Evolutionary conservation across 1,140 invertebrate species (phyloP).

Genomic region (Ceratina japonica): DNA sequence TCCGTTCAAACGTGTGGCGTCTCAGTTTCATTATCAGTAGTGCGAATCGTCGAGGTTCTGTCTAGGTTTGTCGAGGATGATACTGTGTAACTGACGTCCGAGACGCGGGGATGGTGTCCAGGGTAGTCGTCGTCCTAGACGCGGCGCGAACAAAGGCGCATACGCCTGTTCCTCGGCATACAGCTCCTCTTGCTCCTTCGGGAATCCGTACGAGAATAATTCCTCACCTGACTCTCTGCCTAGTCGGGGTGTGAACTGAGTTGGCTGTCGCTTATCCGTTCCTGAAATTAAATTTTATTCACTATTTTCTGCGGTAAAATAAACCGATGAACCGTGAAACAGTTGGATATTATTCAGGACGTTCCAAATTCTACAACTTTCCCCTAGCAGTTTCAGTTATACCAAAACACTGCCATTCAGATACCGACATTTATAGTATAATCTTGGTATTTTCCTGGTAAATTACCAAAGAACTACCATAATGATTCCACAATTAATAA

Average conservation of each 20-base stretch:
- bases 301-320: background rate
- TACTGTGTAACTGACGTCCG: slow-evolving; percentile 54
- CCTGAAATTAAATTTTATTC: slow-evolving; percentile 3
- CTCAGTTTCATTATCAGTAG: slow-evolving; percentile 17
- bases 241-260: slow-evolving; percentile 69
- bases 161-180: slow-evolving; percentile 35
- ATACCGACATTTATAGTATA: too few species aligned
- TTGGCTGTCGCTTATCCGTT: slow-evolving; percentile 60
- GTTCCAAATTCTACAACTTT: too few species aligned
- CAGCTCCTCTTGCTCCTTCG: slow-evolving; percentile 25
- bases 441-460: too few species aligned
- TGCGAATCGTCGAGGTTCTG: slow-evolving; percentile 19
- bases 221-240: slow-evolving; percentile 68
- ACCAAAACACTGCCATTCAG: too few species aligned
- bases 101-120: slow-evolving; percentile 59
- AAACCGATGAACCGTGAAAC: too few species aligned
- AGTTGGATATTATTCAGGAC: too few species aligned
- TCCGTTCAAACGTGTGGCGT: background rate
- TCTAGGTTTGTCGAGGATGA: slow-evolving; percentile 47
- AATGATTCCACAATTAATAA: too few species aligned
- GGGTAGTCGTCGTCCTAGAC: slow-evolving; percentile 62
- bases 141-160: slow-evolving; percentile 55
- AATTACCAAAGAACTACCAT: too few species aligned
- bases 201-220: slow-evolving; percentile 20
- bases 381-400: too few species aligned